Evolutionary conservation across 2,797 vertebrate species (phyloP).

Genomic region (Melanotaenia pygmaea): DNA sequence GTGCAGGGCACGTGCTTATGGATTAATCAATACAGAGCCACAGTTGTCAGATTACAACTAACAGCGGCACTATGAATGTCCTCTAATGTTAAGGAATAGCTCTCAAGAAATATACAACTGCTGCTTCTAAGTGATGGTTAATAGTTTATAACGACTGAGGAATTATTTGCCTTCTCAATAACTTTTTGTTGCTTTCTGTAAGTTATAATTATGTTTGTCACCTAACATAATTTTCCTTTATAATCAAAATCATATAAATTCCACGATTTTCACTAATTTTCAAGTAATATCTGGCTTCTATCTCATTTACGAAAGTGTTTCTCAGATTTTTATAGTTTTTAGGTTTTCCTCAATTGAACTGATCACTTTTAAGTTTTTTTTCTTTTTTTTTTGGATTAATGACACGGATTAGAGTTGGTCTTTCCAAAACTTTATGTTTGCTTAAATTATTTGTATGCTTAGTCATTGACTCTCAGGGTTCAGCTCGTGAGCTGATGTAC

Average conservation of each 20-base stretch:
- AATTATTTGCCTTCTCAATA: conserved; percentile 2
- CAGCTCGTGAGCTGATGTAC: not conserved
- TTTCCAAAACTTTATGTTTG: not conserved
- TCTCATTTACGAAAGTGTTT: not conserved
- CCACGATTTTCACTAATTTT: not conserved
- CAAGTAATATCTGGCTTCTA: not conserved
- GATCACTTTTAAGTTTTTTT: not conserved
- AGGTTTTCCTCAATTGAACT: not conserved
- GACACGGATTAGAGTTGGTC: not conserved
- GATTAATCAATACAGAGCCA: conserved; percentile 72
- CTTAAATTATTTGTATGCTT: not conserved
- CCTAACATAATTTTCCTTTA: not conserved
- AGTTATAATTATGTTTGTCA: not conserved
- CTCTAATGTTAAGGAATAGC: conserved; percentile 28
- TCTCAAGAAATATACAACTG: conserved; percentile 11
- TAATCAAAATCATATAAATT: not conserved
- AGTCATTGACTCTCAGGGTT: not conserved
- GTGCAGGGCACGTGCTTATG: conserved; percentile 62
- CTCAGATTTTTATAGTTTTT: no score
- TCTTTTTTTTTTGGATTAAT: not conserved
- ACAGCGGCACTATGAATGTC: conserved; percentile 42
- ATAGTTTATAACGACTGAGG: not conserved
- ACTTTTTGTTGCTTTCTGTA: not conserved
- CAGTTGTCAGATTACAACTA: conserved; percentile 56
- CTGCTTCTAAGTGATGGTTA: conserved; percentile 2